These are phyloP conservation scores for Lepisosteus osseus DNA, from an alignment of 2,113 vertebrate species.

Conservation along the genomic window DNA sequence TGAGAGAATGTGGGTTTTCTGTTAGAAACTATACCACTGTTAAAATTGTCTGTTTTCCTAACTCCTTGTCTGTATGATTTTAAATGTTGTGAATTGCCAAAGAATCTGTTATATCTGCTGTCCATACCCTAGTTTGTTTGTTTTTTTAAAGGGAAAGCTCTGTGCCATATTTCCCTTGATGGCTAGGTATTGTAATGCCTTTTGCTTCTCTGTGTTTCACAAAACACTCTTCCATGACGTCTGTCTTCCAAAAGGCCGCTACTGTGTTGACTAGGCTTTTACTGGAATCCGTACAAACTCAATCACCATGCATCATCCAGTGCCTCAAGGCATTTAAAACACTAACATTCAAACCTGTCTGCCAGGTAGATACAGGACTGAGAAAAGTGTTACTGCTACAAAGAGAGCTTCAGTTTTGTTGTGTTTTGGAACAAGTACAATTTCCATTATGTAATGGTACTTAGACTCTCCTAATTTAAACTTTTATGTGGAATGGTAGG, in stretches of 20 bases:
- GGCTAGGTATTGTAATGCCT: constrained; percentile 55
- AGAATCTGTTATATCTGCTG: constrained; percentile 80
- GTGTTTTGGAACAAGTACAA: constrained; percentile 45
- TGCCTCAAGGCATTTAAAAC: constrained; percentile 27
- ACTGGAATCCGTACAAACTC: constrained; percentile 14
- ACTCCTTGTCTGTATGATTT: constrained; percentile 62
- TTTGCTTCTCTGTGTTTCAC: constrained; percentile 48
- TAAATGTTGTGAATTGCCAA: constrained; percentile 90
- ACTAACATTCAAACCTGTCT: constrained; percentile 27
- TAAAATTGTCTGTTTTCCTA: constrained; percentile 44
- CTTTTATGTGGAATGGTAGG: constrained; percentile 33
- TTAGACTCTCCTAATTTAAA: constrained; percentile 3
- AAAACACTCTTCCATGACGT: constrained; percentile 50
- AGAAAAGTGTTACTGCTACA: constrained; percentile 56
- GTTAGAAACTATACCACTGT: constrained; percentile 76
- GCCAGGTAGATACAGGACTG: constrained; percentile 40
- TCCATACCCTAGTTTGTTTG: constrained; percentile 56
- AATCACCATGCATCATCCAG: constrained; percentile 24
- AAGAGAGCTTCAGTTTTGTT: constrained; percentile 30
- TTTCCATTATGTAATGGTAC: constrained; percentile 42
- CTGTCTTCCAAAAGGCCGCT: constrained; percentile 68
- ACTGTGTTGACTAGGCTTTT: constrained; percentile 64
- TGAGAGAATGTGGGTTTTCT: constrained; percentile 62
- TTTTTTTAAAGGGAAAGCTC: constrained; percentile 55
- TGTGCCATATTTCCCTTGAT: constrained; percentile 69